A percentile compares a stretch with the other conserved stretches of the same genome.
These are phyloP conservation scores for Vanessa atalanta DNA, from an alignment of 1,140 invertebrate species.

Conservation along the genomic window DNA sequence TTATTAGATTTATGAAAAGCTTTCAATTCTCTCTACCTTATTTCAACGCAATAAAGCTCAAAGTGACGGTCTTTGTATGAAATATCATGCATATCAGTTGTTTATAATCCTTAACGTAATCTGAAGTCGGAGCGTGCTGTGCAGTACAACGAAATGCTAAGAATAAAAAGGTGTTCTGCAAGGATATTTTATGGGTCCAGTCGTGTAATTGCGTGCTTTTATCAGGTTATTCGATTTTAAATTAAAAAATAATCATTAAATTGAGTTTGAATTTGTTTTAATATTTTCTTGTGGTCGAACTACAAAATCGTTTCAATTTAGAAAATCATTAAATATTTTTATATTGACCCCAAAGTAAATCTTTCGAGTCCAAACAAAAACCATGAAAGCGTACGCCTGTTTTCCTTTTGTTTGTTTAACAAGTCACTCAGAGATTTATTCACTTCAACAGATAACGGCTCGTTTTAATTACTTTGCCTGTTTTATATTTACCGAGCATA, in stretches of 20 bases:
- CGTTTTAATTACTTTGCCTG: slow-evolving; percentile 64
- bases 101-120: slow-evolving; percentile 2
- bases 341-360: slow-evolving; percentile 38
- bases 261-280: too few species aligned
- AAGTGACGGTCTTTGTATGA: neutral
- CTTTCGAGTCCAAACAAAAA: slow-evolving; percentile 49
- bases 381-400: slow-evolving; percentile 34
- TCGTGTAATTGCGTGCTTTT: neutral
- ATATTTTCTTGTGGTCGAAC: too few species aligned
- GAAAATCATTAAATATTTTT: neutral
- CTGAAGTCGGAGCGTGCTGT: neutral
- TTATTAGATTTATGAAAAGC: neutral
- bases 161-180: neutral
- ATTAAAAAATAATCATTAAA: too few species aligned
- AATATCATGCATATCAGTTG: neutral
- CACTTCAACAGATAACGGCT: slow-evolving; percentile 66
- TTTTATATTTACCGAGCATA: slow-evolving; percentile 57
- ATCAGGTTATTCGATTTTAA: too few species aligned
- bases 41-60: neutral
- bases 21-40: neutral
- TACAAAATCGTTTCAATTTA: neutral
- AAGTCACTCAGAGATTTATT: slow-evolving; percentile 63
- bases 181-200: neutral
- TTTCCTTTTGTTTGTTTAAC: slow-evolving; percentile 60
- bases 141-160: neutral